These are phyloP conservation scores for Amphipyra berbera DNA, from an alignment of 2,888 invertebrate species.

Conservation along the genomic window DNA sequence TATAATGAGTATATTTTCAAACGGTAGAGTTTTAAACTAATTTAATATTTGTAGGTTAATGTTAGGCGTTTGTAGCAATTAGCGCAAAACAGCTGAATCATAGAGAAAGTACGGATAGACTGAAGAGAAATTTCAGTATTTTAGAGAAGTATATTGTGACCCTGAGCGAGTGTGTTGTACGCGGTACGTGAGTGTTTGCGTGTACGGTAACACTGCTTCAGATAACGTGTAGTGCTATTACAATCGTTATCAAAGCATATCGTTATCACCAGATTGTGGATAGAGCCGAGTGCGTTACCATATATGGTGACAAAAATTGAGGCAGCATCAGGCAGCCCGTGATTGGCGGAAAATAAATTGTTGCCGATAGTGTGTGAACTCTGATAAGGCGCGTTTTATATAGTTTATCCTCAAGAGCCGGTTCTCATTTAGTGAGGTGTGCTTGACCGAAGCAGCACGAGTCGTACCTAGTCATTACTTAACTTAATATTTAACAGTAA, in stretches of 20 bases:
- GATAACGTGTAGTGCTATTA: constrained; percentile 46
- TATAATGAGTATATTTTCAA: constrained; percentile 66
- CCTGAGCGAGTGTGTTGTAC: constrained; percentile 40
- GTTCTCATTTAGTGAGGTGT: constrained; percentile 83
- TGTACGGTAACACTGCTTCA: constrained; percentile 52
- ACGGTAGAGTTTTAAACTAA: constrained; percentile 69
- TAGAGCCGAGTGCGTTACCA: constrained; percentile 89
- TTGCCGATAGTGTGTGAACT: constrained; percentile 86
- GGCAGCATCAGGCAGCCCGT: constrained; percentile 88
- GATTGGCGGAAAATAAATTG: constrained; percentile 91
- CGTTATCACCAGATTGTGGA: constrained; percentile 77
- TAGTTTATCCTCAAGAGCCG: constrained; percentile 86
- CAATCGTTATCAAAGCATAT: constrained; percentile 76
- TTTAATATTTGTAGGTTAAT: constrained; percentile 78
- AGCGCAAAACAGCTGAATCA: constrained; percentile 76
- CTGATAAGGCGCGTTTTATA: constrained; percentile 89
- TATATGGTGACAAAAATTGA: constrained; percentile 93
- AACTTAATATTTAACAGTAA: constrained; percentile 81
- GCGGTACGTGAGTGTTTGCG: constrained; percentile 60
- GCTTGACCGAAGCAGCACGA: constrained; percentile 80
- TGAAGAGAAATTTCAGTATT: constrained; percentile 67
- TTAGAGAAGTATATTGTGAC: constrained; percentile 49
- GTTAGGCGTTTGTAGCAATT: constrained; percentile 72
- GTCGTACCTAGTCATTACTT: constrained; percentile 76
- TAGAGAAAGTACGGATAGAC: constrained; percentile 76